phyloP scores from a whole-genome alignment of 2,113 vertebrate species.

The Capreolus pygargus region DNA sequence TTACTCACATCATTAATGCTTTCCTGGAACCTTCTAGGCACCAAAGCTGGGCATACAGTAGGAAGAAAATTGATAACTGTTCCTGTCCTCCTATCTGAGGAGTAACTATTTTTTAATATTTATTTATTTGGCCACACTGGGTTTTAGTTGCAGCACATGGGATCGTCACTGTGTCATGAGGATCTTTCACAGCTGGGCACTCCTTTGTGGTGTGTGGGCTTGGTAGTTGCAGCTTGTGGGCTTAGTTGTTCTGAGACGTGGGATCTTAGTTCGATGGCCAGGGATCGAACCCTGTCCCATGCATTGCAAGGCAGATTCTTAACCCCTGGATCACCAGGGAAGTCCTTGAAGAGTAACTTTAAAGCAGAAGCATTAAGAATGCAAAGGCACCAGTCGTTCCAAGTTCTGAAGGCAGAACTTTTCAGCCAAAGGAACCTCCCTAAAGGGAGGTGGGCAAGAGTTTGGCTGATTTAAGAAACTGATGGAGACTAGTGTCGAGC shows the following conservation, averaged over 20 bases:
- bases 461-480: not conserved
- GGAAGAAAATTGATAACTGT: not conserved
- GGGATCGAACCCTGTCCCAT: not conserved
- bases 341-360: not conserved
- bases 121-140: not conserved
- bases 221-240: not conserved
- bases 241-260: not conserved
- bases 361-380: not conserved
- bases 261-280: not conserved
- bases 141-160: not conserved
- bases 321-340: not conserved
- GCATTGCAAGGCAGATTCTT: not conserved
- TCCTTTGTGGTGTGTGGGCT: not conserved
- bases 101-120: not conserved
- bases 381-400: not conserved
- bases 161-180: not conserved
- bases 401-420: not conserved
- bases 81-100: not conserved
- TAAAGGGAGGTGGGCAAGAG: not conserved
- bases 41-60: not conserved
- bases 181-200: not conserved
- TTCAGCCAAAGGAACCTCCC: not conserved
- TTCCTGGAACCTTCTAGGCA: not conserved
- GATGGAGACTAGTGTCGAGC: not conserved
- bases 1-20: not conserved